These are phyloP conservation scores for Catharus bicknelli DNA, from an alignment of 2,113 vertebrate genomes.

Conservation along the genomic window DNA sequence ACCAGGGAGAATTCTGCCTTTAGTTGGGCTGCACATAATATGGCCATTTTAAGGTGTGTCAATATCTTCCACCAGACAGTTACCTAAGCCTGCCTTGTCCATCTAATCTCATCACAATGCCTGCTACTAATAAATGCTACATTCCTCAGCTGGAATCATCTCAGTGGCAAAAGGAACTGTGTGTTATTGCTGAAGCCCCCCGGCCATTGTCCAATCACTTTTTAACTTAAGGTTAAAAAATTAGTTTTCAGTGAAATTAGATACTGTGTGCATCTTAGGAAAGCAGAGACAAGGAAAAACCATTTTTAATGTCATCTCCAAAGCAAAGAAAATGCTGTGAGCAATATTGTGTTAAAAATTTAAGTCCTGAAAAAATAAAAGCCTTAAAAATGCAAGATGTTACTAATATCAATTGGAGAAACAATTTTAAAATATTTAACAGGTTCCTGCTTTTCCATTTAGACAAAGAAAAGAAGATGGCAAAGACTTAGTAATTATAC, in stretches of 20 bases:
- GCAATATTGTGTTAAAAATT: constrained; percentile 61
- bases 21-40: neutral
- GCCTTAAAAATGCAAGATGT: constrained; percentile 43
- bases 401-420: constrained; percentile 24
- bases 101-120: neutral
- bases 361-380: constrained; percentile 48
- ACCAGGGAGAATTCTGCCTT: neutral
- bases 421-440: constrained; percentile 35
- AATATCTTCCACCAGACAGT: neutral
- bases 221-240: constrained; percentile 52
- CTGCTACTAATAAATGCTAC: neutral
- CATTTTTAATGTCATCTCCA: constrained; percentile 46
- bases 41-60: neutral
- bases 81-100: neutral
- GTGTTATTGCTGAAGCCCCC: neutral
- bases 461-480: neutral
- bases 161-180: neutral
- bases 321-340: constrained; percentile 44
- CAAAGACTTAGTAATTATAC: neutral
- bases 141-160: neutral
- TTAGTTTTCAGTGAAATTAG: constrained; percentile 50
- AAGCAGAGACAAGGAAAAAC: neutral
- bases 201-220: constrained; percentile 16
- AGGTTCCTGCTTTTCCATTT: neutral
- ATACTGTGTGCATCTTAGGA: constrained; percentile 21